Conservation (phyloP, 2,797 vertebrate genomes). For the Naso thynnoides region DNA sequence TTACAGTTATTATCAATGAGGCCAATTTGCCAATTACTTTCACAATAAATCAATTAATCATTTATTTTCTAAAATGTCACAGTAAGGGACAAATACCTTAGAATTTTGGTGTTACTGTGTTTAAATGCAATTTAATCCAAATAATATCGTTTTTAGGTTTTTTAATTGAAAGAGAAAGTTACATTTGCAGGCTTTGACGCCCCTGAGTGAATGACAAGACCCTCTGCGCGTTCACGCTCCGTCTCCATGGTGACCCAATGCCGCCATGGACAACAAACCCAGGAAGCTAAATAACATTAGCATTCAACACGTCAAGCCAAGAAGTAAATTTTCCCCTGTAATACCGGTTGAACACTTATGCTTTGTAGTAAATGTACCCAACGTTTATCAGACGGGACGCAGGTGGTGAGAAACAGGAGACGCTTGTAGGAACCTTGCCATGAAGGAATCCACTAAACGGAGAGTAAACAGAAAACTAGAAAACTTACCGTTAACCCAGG, state of each 20-base stretch:
- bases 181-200: no score
- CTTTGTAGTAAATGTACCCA: background rate
- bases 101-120: no score
- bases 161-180: no score
- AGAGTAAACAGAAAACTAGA: background rate
- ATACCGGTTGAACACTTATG: accelerated
- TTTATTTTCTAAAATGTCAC: background rate
- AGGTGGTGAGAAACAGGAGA: background rate
- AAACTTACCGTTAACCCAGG: conserved; percentile 50
- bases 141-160: no score
- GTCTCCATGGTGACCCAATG: conserved; percentile 81
- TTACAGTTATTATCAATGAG: no score
- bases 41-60: background rate
- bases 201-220: background rate
- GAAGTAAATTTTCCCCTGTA: background rate
- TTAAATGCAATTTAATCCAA: no score
- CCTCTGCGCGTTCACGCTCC: conserved; percentile 69
- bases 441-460: background rate
- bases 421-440: background rate
- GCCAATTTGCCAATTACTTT: background rate
- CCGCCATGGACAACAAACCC: conserved; percentile 69
- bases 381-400: background rate
- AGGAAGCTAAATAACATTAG: background rate
- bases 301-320: background rate
- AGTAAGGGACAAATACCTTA: no score